Conservation (phyloP, 2,797 vertebrate species). For the Botia almorhae region DNA sequence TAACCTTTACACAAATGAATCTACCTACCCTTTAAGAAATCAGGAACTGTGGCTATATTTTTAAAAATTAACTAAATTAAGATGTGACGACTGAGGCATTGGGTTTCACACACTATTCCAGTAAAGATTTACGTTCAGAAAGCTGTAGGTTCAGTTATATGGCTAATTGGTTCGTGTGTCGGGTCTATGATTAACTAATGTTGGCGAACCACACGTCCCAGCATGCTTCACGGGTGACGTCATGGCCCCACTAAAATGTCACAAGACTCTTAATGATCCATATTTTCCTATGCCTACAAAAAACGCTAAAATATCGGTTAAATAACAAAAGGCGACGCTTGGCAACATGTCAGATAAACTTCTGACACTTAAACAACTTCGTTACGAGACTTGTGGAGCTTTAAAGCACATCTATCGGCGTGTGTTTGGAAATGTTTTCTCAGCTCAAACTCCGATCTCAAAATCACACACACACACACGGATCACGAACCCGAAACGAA, state of each 20-base stretch:
- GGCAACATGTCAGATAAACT: background rate
- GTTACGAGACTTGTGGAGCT: background rate
- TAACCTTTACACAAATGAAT: no score
- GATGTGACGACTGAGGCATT: no score
- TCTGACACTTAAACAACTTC: background rate
- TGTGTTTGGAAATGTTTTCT: slow-evolving; percentile 24
- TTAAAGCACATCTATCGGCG: slow-evolving; percentile 9
- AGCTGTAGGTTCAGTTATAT: background rate
- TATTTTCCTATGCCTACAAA: slow-evolving; percentile 70
- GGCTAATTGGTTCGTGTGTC: background rate
- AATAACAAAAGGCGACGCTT: background rate
- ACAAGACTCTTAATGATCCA: slow-evolving; percentile 81
- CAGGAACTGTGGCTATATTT: no score
- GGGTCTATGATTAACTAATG: background rate
- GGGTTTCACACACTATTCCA: background rate
- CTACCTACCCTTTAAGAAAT: no score
- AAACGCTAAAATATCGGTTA: slow-evolving; percentile 22
- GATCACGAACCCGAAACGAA: background rate
- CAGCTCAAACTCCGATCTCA: background rate
- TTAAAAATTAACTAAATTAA: no score
- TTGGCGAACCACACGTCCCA: slow-evolving; percentile 74
- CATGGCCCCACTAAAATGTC: slow-evolving; percentile 82
- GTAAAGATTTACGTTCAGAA: background rate
- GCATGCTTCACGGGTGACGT: slow-evolving; percentile 56
- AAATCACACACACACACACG: background rate